Evolutionary conservation across 2,888 invertebrate genomes (phyloP).

Genomic region (Epirrhoe tristata): DNA sequence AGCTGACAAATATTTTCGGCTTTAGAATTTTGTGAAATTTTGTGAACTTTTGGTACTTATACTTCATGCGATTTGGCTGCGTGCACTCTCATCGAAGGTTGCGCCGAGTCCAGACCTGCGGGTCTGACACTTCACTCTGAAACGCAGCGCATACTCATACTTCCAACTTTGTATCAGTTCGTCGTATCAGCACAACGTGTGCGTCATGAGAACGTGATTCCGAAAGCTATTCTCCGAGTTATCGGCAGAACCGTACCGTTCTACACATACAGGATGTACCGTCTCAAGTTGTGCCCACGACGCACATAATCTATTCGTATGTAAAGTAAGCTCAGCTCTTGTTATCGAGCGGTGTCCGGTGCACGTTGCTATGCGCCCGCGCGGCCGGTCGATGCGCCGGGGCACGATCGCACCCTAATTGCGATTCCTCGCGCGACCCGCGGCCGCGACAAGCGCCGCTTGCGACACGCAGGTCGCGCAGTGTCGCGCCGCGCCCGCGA

Average conservation of each 20-base stretch:
- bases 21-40: neutral
- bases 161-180: conserved; percentile 24
- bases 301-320: conserved; percentile 39
- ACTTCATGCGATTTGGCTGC: conserved; percentile 3
- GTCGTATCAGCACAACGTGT: conserved; percentile 31
- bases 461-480: conserved; percentile 43
- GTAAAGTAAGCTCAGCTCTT: conserved; percentile 47
- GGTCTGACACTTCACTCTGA: conserved; percentile 25
- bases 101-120: conserved; percentile 14
- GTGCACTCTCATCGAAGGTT: conserved; percentile 13
- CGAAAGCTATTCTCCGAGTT: conserved; percentile 22
- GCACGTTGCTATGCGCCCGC: conserved; percentile 49
- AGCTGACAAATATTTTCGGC: neutral
- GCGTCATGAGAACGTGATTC: conserved; percentile 37
- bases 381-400: conserved; percentile 32
- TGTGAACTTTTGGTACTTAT: conserved; percentile 16
- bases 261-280: conserved; percentile 13
- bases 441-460: conserved; percentile 47
- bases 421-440: conserved; percentile 43
- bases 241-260: conserved; percentile 21
- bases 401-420: conserved; percentile 41
- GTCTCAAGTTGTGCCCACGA: conserved; percentile 23
- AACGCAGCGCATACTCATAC: neutral
- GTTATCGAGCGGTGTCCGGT: conserved; percentile 48
- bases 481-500: conserved; percentile 23